Conservation (phyloP, 2,797 vertebrate genomes). For the Microctenopoma stevenorrisi region DNA sequence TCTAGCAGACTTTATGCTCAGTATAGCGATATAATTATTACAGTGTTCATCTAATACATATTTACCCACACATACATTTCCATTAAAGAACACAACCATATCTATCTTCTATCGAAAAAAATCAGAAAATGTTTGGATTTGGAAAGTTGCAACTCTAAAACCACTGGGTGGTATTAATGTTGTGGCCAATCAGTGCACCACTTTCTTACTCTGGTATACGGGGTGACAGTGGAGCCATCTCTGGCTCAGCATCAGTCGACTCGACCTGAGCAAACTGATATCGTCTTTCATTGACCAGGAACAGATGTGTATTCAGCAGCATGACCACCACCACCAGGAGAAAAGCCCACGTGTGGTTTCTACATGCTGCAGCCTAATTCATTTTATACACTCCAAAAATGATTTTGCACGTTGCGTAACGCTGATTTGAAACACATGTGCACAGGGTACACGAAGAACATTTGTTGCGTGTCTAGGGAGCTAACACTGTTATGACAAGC, state of each 20-base stretch:
- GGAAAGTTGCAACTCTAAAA: too few species aligned
- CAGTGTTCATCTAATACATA: too few species aligned
- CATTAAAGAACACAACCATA: too few species aligned
- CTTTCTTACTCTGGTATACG: background rate
- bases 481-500: constrained; percentile 16
- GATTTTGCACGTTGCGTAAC: constrained; percentile 23
- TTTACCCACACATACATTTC: too few species aligned
- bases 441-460: constrained; percentile 35
- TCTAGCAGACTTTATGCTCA: too few species aligned
- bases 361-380: constrained; percentile 43
- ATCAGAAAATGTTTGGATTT: too few species aligned
- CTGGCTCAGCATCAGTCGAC: background rate
- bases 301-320: constrained; percentile 15
- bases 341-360: constrained; percentile 60
- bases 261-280: background rate
- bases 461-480: constrained; percentile 28
- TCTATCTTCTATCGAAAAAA: too few species aligned
- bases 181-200: too few species aligned
- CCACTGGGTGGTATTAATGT: too few species aligned
- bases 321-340: constrained; percentile 11
- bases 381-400: constrained; percentile 21
- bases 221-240: background rate
- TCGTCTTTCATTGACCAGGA: constrained; percentile 42
- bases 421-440: constrained; percentile 64
- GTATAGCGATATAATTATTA: too few species aligned